These are phyloP conservation scores for Tricholauxania praeusta DNA, from an alignment of 2,888 invertebrate genomes.

Conservation along the genomic window DNA sequence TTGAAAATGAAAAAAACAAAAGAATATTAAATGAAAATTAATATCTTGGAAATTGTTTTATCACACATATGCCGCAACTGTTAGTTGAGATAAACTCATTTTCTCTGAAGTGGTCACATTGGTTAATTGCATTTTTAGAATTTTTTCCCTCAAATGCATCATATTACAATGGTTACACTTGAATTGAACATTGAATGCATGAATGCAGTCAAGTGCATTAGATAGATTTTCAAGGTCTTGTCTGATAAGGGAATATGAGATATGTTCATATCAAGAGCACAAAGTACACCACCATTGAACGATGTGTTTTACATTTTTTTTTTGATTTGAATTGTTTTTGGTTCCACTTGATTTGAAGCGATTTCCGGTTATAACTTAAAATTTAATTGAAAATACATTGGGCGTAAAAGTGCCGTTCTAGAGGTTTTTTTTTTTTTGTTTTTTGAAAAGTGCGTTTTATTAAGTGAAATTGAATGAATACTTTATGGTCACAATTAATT, in stretches of 20 bases:
- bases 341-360: constrained; percentile 20
- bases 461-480: not conserved
- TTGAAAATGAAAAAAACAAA: not conserved
- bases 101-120: constrained; percentile 15
- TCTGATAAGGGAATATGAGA: no score
- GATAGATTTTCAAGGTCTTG: not conserved
- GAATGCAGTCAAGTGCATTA: constrained; percentile 21
- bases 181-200: not conserved
- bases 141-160: not conserved
- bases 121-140: constrained; percentile 20
- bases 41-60: not conserved
- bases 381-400: not conserved
- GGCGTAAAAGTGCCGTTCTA: not conserved
- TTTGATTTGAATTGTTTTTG: constrained; percentile 18
- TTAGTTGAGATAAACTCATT: not conserved
- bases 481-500: not conserved
- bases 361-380: constrained; percentile 5
- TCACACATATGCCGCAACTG: not conserved
- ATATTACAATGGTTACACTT: not conserved
- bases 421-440: no score
- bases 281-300: not conserved
- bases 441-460: not conserved
- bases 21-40: not conserved
- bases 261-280: not conserved
- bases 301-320: not conserved